Base-by-base conservation (phyloP, 1,140 invertebrate genomes). In the Drosophila kurseongensis region DNA sequence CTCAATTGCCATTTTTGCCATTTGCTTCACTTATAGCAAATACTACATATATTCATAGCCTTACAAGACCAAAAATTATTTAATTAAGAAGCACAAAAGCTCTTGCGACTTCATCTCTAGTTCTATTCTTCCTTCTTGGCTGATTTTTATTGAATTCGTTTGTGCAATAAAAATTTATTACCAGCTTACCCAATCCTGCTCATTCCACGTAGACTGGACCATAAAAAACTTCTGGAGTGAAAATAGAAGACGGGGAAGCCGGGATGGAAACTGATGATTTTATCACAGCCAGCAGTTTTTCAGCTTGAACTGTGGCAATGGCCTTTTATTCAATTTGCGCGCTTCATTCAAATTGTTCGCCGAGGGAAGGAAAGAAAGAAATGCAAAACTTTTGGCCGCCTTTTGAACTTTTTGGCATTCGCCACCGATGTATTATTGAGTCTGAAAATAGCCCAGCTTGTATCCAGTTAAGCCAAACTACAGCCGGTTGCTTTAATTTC, bases 201-300 rank as follows among this genome's bases (percentile, higher is more conserved):
- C 44, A 27, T 10, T 65, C 27, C 60, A 38, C 29, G 45, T 35
- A 36, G 65, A 48, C 36, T 50, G 65, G 29, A 36, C 67, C 52
- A 35, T 71, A 71, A 71, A 71, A 71, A 71, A 58, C 51, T 71
- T 71, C 36, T 23, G 38, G 36, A 71, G 45, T 12, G 18, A 47
- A 40, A 38, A 38, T 54, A 27, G 40, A 47, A 44, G 52, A 29
- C 5, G 14, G 41, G 52, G 51, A 60, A 42, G 36, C 41, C 38
- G n/a, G 66, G 51, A 40, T 54, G 74, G 48, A 72, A 81, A 69
- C 79, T 81, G 74, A 81, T 82, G 79, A 82, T 81, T 82, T 82
- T 82, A 82, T 82, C 80, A 83, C 69, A 48, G 62, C 79, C 80
- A 78, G 74, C 80, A 82, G 58, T 83, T 82, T 82, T 83, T 83